Conservation (phyloP, 2,888 invertebrate species). For the Mechanitis messenoides region DNA sequence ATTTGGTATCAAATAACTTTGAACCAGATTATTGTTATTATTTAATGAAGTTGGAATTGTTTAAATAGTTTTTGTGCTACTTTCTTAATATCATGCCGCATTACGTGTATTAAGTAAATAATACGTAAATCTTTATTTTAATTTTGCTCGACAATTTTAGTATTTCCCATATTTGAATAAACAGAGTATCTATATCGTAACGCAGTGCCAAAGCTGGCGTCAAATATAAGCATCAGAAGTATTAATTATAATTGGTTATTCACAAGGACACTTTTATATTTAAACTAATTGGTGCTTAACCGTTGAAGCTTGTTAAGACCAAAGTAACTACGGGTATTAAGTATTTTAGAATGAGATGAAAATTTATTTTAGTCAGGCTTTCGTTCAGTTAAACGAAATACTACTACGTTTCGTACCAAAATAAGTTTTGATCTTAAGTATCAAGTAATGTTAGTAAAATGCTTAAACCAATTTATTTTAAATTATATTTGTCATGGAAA, state of each 20-base stretch:
- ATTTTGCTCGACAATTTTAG: not conserved
- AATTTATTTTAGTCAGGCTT: conserved; percentile 29
- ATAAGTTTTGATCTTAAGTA: no score
- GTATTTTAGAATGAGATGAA: conserved; percentile 25
- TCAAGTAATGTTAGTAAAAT: no score
- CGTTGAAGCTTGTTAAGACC: not conserved
- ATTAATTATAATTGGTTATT: no score
- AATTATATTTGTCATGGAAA: no score
- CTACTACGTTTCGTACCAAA: no score
- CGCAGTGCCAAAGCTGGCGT: no score
- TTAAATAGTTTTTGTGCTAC: conserved; percentile 1
- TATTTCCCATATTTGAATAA: not conserved
- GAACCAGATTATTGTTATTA: conserved; percentile 26
- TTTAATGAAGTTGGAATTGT: conserved; percentile 13
- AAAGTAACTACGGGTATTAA: not conserved
- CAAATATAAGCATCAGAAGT: no score
- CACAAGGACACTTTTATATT: no score
- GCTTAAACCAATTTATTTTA: no score
- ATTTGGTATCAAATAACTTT: no score
- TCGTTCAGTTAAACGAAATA: not conserved
- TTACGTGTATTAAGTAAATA: not conserved
- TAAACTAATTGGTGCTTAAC: no score
- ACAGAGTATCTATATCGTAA: not conserved
- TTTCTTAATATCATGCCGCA: conserved; percentile 1
- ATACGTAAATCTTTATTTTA: not conserved